Conservation (phyloP, 2,888 invertebrate genomes). For the Diaperis boleti region DNA sequence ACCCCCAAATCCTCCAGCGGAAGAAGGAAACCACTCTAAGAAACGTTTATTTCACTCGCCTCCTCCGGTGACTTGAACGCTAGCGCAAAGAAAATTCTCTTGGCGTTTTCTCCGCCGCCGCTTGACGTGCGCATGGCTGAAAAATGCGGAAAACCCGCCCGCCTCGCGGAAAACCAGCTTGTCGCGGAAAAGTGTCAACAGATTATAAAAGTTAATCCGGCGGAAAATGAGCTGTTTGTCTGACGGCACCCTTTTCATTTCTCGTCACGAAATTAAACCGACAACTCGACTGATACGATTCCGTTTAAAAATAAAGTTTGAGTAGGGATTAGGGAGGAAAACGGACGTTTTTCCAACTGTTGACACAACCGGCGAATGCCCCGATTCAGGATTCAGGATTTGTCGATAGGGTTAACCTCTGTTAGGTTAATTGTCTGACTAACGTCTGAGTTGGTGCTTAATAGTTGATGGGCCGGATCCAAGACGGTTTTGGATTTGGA, state of each 20-base stretch:
- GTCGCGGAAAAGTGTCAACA: slow-evolving; percentile 63
- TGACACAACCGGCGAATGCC: slow-evolving; percentile 18
- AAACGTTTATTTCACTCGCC: background rate
- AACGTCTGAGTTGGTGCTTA: background rate
- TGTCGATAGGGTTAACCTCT: slow-evolving; percentile 21
- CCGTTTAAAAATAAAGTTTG: slow-evolving; percentile 37
- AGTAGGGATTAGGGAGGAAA: slow-evolving; percentile 25
- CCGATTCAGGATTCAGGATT: background rate
- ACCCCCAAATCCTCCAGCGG: too few relatives aligned
- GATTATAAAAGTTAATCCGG: slow-evolving; percentile 65
- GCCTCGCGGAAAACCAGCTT: slow-evolving; percentile 51
- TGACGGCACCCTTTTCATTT: slow-evolving; percentile 56
- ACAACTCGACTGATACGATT: slow-evolving; percentile 30
- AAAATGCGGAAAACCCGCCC: slow-evolving; percentile 27
- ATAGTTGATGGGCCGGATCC: background rate
- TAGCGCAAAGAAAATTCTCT: slow-evolving; percentile 49
- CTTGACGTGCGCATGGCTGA: slow-evolving; percentile 29
- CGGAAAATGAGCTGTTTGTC: slow-evolving; percentile 63
- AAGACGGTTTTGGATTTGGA: background rate
- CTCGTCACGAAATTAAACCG: slow-evolving; percentile 44
- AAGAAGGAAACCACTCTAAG: too few relatives aligned
- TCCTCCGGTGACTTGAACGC: slow-evolving; percentile 50
- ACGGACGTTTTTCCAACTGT: slow-evolving; percentile 28
- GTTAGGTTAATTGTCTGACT: slow-evolving; percentile 11
- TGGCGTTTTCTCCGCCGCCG: slow-evolving; percentile 16